phyloP scores from a whole-genome alignment of 2,888 invertebrate genomes.

The Conus canariensis region DNA sequence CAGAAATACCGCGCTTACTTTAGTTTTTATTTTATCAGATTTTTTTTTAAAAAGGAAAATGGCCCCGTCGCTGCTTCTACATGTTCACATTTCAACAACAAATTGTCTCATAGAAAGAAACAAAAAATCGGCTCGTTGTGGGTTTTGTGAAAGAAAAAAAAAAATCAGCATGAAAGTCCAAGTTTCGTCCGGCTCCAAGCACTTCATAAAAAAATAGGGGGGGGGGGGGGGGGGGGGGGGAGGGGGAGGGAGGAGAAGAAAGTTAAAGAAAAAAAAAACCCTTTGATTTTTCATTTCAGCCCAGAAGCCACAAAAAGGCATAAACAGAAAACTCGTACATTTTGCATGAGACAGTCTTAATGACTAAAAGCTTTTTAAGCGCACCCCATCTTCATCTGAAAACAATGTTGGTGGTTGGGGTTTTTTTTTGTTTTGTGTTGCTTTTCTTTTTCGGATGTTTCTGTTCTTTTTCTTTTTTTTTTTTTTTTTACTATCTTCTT shows the following conservation, averaged over 20 bases:
- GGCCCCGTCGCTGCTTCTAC: background rate
- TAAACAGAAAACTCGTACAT: background rate
- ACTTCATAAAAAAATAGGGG: too few species aligned
- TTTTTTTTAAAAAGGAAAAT: background rate
- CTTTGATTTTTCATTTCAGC: background rate
- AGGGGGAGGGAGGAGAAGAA: too few species aligned
- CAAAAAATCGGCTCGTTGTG: background rate
- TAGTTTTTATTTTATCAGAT: too few species aligned
- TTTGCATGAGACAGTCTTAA: conserved; percentile 1
- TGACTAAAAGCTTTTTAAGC: conserved; percentile 9
- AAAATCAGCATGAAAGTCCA: too few species aligned
- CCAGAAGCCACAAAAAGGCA: background rate
- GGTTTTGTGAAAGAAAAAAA: too few species aligned
- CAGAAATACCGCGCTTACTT: too few species aligned
- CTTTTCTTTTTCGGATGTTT: background rate
- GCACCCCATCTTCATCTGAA: background rate
- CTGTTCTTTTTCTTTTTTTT: too few species aligned
- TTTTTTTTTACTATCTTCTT: too few species aligned
- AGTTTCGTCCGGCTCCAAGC: too few species aligned
- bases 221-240: too few species aligned
- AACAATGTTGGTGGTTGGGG: background rate
- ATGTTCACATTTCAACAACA: background rate
- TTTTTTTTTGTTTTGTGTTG: background rate
- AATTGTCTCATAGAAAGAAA: background rate
- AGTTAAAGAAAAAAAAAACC: too few species aligned